These are phyloP conservation scores for Trogon surrucura DNA, from an alignment of 2,113 vertebrate species.

Conservation along the genomic window DNA sequence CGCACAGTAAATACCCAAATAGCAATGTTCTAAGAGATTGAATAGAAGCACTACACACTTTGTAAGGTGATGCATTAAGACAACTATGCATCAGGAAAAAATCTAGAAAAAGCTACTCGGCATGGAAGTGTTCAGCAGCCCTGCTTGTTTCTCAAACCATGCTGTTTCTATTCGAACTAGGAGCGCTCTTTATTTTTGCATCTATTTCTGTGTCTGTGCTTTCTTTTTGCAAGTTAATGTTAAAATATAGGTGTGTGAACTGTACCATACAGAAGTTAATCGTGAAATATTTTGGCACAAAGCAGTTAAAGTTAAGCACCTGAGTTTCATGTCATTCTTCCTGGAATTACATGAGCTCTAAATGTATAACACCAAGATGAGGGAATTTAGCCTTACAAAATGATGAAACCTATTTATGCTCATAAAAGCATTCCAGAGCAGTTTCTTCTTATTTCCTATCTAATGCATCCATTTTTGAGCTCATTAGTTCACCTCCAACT, in stretches of 20 bases:
- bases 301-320: background rate
- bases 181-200: background rate
- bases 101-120: background rate
- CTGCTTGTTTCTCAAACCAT: background rate
- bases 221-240: background rate
- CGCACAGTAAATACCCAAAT: background rate
- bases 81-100: background rate
- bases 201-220: background rate
- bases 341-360: background rate
- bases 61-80: background rate
- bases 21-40: background rate
- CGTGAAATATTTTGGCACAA: conserved; percentile 14
- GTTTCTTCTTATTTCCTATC: background rate
- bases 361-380: background rate
- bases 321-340: background rate
- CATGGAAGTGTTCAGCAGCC: background rate
- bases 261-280: conserved; percentile 4
- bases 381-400: background rate
- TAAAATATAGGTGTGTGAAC: conserved; percentile 16
- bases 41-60: background rate
- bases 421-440: background rate
- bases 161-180: background rate
- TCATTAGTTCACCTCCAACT: background rate
- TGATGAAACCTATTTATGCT: background rate
- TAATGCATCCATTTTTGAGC: background rate